Conservation (phyloP, 2,888 invertebrate species). For the Sepioteuthis lessoniana region DNA sequence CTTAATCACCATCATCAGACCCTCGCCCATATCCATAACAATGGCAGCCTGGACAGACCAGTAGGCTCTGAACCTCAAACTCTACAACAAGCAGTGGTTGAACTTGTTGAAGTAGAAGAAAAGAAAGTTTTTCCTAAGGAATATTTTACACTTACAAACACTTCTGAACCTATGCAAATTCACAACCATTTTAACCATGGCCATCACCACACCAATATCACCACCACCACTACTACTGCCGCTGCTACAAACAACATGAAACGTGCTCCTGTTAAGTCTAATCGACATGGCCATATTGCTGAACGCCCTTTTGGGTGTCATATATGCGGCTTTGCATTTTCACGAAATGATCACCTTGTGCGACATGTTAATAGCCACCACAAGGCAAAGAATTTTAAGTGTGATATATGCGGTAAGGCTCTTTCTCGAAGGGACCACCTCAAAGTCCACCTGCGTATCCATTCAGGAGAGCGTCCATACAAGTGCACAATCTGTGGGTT, state of each 20-base stretch:
- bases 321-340: conserved; percentile 35
- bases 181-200: not conserved
- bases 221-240: not conserved
- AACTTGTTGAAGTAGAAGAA: conserved; percentile 45
- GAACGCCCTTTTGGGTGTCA: conserved; percentile 13
- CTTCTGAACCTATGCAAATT: conserved; percentile 25
- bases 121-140: conserved; percentile 46
- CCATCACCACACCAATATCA: not conserved
- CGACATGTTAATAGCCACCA: conserved; percentile 41
- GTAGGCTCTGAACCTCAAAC: conserved; percentile 14
- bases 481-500: conserved; percentile 38
- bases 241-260: not conserved
- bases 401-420: conserved; percentile 40
- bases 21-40: not conserved
- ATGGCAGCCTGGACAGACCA: not conserved
- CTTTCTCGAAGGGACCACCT: conserved; percentile 34
- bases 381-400: conserved; percentile 34
- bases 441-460: conserved; percentile 36
- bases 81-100: conserved; percentile 39
- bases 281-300: not conserved
- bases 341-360: conserved; percentile 38
- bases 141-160: not conserved
- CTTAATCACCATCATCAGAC: not conserved
- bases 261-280: conserved; percentile 1
- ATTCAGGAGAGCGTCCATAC: conserved; percentile 43